Conservation (phyloP, 2,797 vertebrate genomes). For the Tragelaphus oryx region DNA sequence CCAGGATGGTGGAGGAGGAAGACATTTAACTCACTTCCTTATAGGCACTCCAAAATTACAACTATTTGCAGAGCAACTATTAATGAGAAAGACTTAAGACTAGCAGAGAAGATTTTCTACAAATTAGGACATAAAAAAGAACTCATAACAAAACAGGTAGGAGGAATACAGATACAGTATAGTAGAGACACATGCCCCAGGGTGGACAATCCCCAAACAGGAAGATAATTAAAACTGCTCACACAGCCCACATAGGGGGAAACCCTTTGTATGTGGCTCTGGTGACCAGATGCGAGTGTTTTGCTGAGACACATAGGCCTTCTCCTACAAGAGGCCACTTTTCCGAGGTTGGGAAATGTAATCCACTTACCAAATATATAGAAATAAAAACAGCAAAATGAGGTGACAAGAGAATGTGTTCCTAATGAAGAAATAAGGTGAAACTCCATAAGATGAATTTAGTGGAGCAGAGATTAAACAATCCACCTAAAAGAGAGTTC, state of each 20-base stretch:
- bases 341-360: neutral
- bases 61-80: neutral
- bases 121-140: neutral
- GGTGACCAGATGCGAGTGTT: neutral
- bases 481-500: neutral
- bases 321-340: neutral
- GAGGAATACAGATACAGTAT: neutral
- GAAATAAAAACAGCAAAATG: neutral
- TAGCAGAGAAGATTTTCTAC: neutral
- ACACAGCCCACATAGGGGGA: neutral
- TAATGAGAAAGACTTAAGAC: neutral
- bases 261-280: neutral
- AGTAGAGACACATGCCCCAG: neutral
- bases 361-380: neutral
- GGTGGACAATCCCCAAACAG: neutral
- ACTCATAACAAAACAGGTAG: neutral
- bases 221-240: neutral
- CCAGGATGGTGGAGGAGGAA: neutral
- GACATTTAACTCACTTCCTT: neutral
- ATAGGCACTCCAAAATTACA: neutral
- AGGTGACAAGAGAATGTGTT: neutral
- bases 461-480: neutral
- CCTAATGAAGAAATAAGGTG: neutral
- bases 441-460: neutral
- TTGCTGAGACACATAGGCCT: neutral